Evolutionary conservation across 2,113 vertebrate genomes (phyloP), one percentile per base, ranked within the genome.

Genomic region (Zosterops borbonicus): DNA sequence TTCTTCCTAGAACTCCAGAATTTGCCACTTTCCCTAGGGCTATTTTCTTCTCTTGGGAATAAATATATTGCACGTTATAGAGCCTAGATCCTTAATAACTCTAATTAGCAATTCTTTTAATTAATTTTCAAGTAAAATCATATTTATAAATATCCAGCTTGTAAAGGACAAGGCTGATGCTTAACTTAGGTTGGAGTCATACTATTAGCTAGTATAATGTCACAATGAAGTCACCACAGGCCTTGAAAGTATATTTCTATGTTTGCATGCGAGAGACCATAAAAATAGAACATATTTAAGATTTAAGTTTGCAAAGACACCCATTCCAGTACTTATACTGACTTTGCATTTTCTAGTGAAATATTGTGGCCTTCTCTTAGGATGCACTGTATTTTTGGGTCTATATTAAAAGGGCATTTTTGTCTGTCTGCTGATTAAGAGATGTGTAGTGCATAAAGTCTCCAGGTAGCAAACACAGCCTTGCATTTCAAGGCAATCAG

Each of bases 81-180:
- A 77, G 44, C 20, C 70, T 11, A 59, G 13, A 62, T 37, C 47
- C 24, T 90, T 88, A 91, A 70, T 69, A 95, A 81, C 17, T 47
- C 18, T 80, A 86, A 80, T 70, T 83, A 88, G 5, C 33, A 70
- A 70, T 41, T 85, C 0, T 80, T 86, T 90, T 55, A 44, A 88
- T 91, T 85, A 85, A 80, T 95, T 65, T 80, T 78, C 49, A 90
- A 83, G 17, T 87, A 85, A 85, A 87, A 88, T 67, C 6, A 12
- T 91, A 80, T 83, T 94, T 90, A 74, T 70, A 88, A 91, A 58
- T 65, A 89, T 52, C 27, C 28, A 55, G 5, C 28, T 76, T 46
- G 8, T 44, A 64, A 58, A 94, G 19, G 29, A 80, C 14, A 76
- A 85, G 11, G 18, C n/a, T 87, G 62, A 91, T 70, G 68, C 27